Evolutionary conservation across 2,113 vertebrate genomes (phyloP).

Genomic region (Lagopus leucura): DNA sequence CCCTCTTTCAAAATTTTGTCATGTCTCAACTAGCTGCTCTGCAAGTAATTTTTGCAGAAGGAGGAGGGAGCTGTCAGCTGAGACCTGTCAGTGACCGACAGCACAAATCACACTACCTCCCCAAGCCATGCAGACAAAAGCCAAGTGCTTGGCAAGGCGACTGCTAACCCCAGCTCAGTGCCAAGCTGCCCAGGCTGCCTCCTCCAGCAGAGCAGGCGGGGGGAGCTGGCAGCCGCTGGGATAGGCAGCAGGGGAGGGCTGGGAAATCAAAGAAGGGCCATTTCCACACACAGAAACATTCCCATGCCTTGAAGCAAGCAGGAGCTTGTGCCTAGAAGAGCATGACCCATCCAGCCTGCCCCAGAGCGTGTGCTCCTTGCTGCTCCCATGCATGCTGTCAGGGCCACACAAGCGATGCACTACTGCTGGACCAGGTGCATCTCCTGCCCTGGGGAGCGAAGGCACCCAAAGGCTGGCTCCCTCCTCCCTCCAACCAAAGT

Average conservation of each 20-base stretch:
- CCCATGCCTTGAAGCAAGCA: slow-evolving; percentile 53
- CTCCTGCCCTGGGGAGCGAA: background rate
- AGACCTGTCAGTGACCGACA: slow-evolving; percentile 68
- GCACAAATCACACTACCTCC: slow-evolving; percentile 29
- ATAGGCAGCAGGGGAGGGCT: slow-evolving; percentile 20
- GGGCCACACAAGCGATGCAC: fast-evolving
- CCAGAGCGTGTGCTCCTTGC: fast-evolving
- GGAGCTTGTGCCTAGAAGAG: slow-evolving; percentile 60
- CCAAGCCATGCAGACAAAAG: slow-evolving; percentile 31
- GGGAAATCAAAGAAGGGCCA: slow-evolving; percentile 31
- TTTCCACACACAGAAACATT: slow-evolving; percentile 27
- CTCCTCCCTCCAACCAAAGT: background rate
- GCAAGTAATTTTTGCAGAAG: slow-evolving; percentile 57
- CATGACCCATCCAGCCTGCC: slow-evolving; percentile 16
- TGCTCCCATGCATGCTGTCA: background rate
- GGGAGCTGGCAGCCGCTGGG: background rate
- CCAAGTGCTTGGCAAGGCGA: background rate
- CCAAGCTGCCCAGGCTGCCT: slow-evolving; percentile 12
- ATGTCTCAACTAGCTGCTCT: slow-evolving; percentile 74
- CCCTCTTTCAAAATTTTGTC: slow-evolving; percentile 74
- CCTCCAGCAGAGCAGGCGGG: background rate
- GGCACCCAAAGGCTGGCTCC: background rate
- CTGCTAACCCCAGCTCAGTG: background rate
- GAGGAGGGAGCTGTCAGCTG: slow-evolving; percentile 67
- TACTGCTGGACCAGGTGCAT: background rate